Percentiles rank a stretch among this genome's conserved stretches.
phyloP scores from a whole-genome alignment of 2,888 invertebrate species.

The Eupithecia abbreviata region DNA sequence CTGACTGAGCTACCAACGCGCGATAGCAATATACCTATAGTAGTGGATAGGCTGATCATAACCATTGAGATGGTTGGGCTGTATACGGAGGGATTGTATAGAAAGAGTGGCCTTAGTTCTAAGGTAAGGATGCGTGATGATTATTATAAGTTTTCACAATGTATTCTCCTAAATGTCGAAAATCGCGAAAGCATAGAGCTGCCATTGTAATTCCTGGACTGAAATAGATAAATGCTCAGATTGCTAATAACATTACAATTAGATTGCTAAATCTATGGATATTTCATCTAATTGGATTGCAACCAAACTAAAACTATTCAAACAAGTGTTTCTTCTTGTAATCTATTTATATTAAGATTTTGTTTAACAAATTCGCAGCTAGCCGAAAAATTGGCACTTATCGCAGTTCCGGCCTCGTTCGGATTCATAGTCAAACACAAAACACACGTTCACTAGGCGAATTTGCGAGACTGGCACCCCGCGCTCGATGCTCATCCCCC shows the following conservation, averaged over 20 bases:
- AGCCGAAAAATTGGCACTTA: too few species aligned
- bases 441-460: too few species aligned
- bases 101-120: conserved; percentile 94
- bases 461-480: too few species aligned
- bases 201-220: background rate
- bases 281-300: background rate
- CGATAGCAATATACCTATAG: conserved; percentile 92
- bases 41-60: conserved; percentile 93
- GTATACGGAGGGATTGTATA: conserved; percentile 96
- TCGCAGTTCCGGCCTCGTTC: too few species aligned
- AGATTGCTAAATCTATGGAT: background rate
- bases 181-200: too few species aligned
- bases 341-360: too few species aligned
- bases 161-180: too few species aligned
- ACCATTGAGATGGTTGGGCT: conserved; percentile 96
- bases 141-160: background rate
- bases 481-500: too few species aligned
- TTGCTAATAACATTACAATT: background rate
- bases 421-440: too few species aligned
- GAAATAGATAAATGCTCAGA: background rate
- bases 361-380: too few species aligned
- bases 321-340: background rate
- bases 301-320: background rate
- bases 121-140: conserved; percentile 73
- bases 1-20: conserved; percentile 88